Percentiles rank a stretch among this genome's conserved stretches.
Conservation (phyloP, 2,888 invertebrate species). For the Eugnorisma glareosa region DNA sequence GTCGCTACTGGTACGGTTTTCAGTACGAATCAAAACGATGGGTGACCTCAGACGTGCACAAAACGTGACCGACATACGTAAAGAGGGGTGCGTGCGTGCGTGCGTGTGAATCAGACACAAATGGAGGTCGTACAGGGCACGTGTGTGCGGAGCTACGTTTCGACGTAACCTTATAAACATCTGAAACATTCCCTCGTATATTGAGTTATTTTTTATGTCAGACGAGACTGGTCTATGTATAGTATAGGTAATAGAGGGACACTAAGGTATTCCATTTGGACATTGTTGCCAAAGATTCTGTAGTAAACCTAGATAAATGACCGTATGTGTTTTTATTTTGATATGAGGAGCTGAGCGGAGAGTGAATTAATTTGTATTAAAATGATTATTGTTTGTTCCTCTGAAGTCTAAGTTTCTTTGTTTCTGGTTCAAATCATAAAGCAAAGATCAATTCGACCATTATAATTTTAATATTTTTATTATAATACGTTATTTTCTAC, state of each 20-base stretch:
- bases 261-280: slow-evolving; percentile 16
- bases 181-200: slow-evolving; percentile 24
- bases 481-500: neutral
- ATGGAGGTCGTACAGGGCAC: slow-evolving; percentile 62
- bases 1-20: neutral
- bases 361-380: neutral
- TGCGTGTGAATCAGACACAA: slow-evolving; percentile 60
- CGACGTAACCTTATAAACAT: slow-evolving; percentile 45
- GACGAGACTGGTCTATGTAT: neutral
- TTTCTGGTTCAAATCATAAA: neutral
- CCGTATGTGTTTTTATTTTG: neutral
- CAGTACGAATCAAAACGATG: slow-evolving; percentile 39
- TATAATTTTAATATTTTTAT: neutral
- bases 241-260: neutral
- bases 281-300: slow-evolving; percentile 8
- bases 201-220: slow-evolving; percentile 22
- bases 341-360: neutral
- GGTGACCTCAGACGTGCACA: slow-evolving; percentile 55
- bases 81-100: slow-evolving; percentile 38
- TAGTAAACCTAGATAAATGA: neutral
- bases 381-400: neutral
- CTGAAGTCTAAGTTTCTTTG: neutral
- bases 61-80: slow-evolving; percentile 69
- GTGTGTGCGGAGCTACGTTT: slow-evolving; percentile 47
- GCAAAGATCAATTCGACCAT: neutral